Percentiles rank a stretch among this genome's conserved stretches.
Evolutionary conservation across 2,113 vertebrate species (phyloP).

Genomic region (Anseranas semipalmata): DNA sequence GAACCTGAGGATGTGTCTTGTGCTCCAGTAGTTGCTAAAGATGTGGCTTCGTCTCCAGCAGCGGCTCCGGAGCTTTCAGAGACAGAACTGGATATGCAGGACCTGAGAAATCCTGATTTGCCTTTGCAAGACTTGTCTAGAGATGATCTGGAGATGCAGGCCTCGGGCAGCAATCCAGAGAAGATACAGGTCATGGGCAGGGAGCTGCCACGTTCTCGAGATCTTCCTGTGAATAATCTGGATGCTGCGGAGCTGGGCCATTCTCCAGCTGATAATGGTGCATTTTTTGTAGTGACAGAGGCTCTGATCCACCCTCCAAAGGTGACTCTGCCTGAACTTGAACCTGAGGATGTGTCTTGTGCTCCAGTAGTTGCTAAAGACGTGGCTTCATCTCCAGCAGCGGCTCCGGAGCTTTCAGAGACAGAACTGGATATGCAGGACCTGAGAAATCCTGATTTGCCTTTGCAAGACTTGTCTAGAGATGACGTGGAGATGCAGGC

Average conservation of each 20-base stretch:
- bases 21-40: neutral
- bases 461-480: neutral
- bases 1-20: rapidly evolving
- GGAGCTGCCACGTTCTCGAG: neutral
- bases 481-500: neutral
- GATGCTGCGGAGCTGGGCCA: neutral
- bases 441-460: neutral
- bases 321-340: neutral
- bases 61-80: neutral
- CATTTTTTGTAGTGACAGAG: neutral
- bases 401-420: neutral
- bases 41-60: neutral
- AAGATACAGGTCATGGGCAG: neutral
- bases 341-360: neutral
- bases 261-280: neutral
- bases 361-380: neutral
- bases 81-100: neutral
- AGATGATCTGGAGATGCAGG: neutral
- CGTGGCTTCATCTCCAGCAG: neutral
- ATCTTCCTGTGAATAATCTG: neutral
- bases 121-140: neutral
- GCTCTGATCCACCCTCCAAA: neutral
- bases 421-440: neutral
- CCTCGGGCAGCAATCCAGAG: neutral
- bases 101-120: neutral